phyloP scores from a whole-genome alignment of 2,888 invertebrate species.

The Blera fallax region DNA sequence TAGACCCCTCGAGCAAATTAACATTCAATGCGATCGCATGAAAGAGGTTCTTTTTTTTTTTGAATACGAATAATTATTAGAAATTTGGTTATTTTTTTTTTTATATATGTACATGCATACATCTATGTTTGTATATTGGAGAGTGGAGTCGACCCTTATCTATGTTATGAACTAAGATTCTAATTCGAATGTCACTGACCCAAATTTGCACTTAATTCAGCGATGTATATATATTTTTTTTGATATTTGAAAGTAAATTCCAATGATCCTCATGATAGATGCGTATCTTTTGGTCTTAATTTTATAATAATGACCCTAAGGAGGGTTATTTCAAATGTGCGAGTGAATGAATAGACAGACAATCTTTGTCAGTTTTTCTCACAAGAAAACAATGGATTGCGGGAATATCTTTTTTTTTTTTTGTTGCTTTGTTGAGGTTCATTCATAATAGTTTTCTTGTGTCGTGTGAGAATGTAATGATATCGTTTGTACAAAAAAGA shows the following conservation, averaged over 20 bases:
- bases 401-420: not conserved
- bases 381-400: not conserved
- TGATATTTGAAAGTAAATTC: not conserved
- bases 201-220: constrained; percentile 8
- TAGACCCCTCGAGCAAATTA: constrained; percentile 19
- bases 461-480: constrained; percentile 4
- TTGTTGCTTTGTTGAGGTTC: not conserved
- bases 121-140: too few relatives aligned
- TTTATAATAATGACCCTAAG: constrained; percentile 24
- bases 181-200: constrained; percentile 38
- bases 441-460: not conserved
- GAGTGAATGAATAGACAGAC: not conserved
- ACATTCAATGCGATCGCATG: constrained; percentile 18
- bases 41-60: not conserved
- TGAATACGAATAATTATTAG: not conserved
- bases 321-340: not conserved
- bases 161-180: constrained; percentile 6
- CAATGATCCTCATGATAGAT: not conserved
- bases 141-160: not conserved
- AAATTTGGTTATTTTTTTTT: not conserved
- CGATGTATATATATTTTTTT: not conserved
- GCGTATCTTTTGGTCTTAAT: constrained; percentile 29
- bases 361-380: not conserved
- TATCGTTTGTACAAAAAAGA: not conserved
- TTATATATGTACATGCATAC: too few relatives aligned